Evolutionary conservation across 2,888 invertebrate genomes (phyloP).

Genomic region (Adineta ricciae): DNA sequence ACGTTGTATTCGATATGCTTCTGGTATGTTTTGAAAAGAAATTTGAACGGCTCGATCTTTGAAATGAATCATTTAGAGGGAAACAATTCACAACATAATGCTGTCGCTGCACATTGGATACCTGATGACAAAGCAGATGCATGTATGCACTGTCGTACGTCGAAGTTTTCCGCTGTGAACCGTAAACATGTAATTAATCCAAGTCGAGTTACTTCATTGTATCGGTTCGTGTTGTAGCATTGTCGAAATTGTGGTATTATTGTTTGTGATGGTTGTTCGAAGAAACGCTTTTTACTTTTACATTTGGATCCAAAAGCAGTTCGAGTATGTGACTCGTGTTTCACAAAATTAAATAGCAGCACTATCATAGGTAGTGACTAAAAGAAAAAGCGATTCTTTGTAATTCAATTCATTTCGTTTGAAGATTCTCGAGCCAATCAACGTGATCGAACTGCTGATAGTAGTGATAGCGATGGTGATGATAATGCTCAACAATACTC

Average conservation of each 20-base stretch:
- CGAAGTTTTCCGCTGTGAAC: conserved; percentile 85
- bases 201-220: no score
- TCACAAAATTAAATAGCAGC: not conserved
- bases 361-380: not conserved
- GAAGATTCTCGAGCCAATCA: not conserved
- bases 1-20: conserved; percentile 88
- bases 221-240: not conserved
- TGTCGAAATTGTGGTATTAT: not conserved
- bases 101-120: conserved; percentile 70
- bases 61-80: not conserved
- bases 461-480: conserved; percentile 17
- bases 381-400: not conserved
- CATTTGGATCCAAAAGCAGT: conserved; percentile 25
- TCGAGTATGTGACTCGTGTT: conserved; percentile 26
- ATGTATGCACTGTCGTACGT: conserved; percentile 85
- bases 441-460: not conserved
- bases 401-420: not conserved
- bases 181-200: conserved; percentile 61
- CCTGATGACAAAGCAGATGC: conserved; percentile 79
- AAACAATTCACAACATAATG: not conserved
- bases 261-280: conserved; percentile 31
- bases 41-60: not conserved
- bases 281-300: conserved; percentile 29
- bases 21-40: conserved; percentile 58
- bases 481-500: not conserved